phyloP scores from a whole-genome alignment of 2,797 vertebrate species.

The Tolypeutes matacus region DNA sequence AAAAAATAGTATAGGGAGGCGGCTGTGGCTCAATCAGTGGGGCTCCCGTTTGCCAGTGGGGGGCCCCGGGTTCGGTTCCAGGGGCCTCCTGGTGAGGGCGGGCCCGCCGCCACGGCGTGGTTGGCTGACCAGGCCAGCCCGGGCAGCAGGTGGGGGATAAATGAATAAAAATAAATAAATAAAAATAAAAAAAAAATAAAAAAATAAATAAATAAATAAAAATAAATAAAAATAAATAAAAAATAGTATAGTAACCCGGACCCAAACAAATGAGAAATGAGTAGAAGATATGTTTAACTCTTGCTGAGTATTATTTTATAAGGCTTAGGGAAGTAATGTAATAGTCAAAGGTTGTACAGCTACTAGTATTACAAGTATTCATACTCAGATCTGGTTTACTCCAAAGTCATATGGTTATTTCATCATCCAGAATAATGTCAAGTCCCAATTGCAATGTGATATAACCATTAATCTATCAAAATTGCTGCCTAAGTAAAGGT shows the following conservation, averaged over 20 bases:
- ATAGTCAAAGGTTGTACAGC: neutral
- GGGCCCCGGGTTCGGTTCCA: no score
- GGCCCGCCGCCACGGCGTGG: no score
- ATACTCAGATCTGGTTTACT: neutral
- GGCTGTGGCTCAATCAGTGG: no score
- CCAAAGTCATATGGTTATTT: neutral
- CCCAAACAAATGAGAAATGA: neutral
- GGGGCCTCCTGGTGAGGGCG: no score
- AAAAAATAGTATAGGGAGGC: neutral
- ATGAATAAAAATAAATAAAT: no score
- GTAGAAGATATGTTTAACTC: neutral
- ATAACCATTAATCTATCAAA: neutral
- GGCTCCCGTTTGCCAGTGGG: no score
- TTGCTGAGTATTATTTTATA: neutral
- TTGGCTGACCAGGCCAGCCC: no score
- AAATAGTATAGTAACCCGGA: neutral
- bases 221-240: no score
- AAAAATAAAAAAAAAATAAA: no score
- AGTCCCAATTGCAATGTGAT: neutral
- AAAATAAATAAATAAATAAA: no score
- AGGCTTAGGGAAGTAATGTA: neutral
- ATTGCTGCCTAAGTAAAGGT: neutral
- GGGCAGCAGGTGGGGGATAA: no score
- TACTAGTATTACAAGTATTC: neutral
- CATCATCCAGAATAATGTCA: neutral